A percentile compares a stretch with the other conserved stretches of the same genome.
Evolutionary conservation across 53 echinoderm and acorn worm genomes (phyloP).

Genomic region (Zoroaster sp.): DNA sequence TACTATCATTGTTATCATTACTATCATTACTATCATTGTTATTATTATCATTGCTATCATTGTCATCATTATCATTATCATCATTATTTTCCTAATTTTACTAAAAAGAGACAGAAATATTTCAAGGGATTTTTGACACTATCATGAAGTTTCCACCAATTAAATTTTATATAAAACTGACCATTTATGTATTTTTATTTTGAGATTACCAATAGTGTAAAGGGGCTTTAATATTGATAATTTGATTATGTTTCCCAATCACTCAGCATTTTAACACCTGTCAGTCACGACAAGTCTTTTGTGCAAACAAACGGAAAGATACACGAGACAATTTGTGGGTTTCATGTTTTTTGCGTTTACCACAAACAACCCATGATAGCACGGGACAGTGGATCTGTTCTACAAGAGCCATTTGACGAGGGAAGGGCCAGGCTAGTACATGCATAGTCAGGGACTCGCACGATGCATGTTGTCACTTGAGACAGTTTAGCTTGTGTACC

Average conservation of each 20-base stretch:
- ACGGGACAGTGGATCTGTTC: not conserved
- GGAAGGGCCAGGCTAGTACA: slow-evolving; percentile 21
- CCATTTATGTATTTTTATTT: too few species aligned
- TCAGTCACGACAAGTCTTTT: slow-evolving; percentile 21
- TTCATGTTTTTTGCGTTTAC: slow-evolving; percentile 4
- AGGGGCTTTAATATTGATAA: not conserved
- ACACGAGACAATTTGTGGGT: slow-evolving; percentile 19
- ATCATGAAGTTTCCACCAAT: too few species aligned
- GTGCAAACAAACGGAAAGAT: slow-evolving; percentile 16
- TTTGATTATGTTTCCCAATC: not conserved
- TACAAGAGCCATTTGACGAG: not conserved
- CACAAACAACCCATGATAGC: not conserved
- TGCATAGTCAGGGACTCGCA: not conserved
- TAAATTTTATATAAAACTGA: too few species aligned
- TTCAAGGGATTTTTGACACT: too few species aligned
- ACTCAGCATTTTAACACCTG: slow-evolving; percentile 7
- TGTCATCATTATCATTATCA: too few species aligned
- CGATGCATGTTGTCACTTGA: slow-evolving; percentile 52
- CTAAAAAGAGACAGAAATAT: too few species aligned
- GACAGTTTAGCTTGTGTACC: not conserved
- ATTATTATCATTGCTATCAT: too few species aligned
- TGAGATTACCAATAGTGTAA: too few species aligned
- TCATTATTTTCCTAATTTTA: too few species aligned
- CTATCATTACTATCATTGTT: too few species aligned
- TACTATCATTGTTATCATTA: too few species aligned